Conservation (phyloP, 2,113 vertebrate genomes). For the Anarhynchus alexandrinus region DNA sequence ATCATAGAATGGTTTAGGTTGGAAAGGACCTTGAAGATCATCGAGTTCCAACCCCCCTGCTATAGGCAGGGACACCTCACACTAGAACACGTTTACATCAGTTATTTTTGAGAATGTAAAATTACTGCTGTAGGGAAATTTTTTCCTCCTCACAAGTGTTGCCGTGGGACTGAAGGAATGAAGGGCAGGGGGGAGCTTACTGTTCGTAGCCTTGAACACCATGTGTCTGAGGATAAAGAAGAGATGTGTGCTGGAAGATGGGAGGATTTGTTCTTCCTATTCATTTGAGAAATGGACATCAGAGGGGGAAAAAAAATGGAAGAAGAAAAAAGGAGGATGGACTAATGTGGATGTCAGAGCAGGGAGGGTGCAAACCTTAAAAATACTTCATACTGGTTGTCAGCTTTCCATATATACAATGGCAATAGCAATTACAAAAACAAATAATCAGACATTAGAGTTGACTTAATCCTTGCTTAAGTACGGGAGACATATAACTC, state of each 20-base stretch:
- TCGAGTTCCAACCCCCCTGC: no score
- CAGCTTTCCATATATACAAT: not conserved
- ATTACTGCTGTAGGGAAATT: not conserved
- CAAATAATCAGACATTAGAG: slow-evolving; percentile 21
- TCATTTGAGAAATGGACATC: not conserved
- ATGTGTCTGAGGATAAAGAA: not conserved
- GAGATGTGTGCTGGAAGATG: not conserved
- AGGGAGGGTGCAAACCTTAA: not conserved
- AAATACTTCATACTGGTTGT: not conserved
- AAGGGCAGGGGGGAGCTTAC: not conserved
- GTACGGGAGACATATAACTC: not conserved
- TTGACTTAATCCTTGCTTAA: slow-evolving; percentile 11
- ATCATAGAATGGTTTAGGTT: no score
- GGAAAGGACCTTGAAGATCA: no score
- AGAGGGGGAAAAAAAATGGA: no score
- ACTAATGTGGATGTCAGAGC: not conserved
- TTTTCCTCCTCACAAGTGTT: not conserved
- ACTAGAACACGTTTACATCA: not conserved
- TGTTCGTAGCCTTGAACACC: not conserved
- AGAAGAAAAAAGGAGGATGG: not conserved
- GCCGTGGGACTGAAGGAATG: not conserved
- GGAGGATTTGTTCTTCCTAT: not conserved
- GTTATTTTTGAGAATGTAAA: not conserved
- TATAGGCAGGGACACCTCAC: no score
- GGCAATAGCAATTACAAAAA: slow-evolving; percentile 15